Conservation (phyloP, 2,797 vertebrate species). For the Darevskia nairensis region DNA sequence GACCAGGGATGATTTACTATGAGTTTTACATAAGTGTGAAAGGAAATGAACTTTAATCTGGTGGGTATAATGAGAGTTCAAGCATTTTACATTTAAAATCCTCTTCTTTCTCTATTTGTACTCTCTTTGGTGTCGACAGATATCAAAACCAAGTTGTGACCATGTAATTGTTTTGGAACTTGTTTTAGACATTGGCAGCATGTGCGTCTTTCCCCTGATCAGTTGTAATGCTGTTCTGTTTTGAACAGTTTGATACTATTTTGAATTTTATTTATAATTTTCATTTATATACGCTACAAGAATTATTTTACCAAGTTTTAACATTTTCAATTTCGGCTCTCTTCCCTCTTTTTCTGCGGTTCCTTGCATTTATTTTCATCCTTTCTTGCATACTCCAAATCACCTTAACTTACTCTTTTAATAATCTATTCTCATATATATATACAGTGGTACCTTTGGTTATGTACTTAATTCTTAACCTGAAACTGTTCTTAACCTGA, state of each 20-base stretch:
- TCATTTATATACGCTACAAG: no score
- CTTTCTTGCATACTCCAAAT: no score
- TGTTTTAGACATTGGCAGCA: conserved; percentile 35
- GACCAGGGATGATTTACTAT: neutral
- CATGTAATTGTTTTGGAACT: conserved; percentile 6
- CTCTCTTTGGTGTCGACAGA: conserved; percentile 30
- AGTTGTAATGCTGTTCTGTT: conserved; percentile 49
- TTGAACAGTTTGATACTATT: conserved; percentile 62
- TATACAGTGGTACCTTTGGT: no score
- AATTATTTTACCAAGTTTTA: no score
- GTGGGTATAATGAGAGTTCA: neutral
- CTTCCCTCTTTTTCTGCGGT: no score
- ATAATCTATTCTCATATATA: no score
- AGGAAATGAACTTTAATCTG: neutral
- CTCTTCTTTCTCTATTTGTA: neutral
- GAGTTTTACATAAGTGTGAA: neutral
- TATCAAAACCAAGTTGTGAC: neutral
- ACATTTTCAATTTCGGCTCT: no score
- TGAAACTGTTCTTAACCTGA: no score
- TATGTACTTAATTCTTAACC: no score
- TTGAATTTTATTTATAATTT: conserved; percentile 16
- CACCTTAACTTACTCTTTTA: no score
- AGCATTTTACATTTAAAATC: neutral
- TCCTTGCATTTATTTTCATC: no score
- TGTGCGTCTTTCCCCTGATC: conserved; percentile 13